phyloP scores from a whole-genome alignment of 2,888 invertebrate species.

The Drosophila melanocephala region DNA sequence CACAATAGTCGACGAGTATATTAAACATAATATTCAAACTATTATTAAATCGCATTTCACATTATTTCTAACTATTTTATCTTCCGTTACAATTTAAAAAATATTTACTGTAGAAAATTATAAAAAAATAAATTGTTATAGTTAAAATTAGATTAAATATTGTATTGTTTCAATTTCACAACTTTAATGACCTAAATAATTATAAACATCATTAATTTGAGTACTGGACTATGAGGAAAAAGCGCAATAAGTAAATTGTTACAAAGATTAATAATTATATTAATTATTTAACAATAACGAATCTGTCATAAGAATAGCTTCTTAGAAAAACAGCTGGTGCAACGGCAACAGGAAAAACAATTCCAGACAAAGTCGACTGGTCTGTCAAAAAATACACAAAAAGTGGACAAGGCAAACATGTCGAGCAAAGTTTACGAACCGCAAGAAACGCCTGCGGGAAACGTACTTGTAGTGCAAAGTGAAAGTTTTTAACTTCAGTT shows the following conservation, averaged over 20 bases:
- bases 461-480: constrained; percentile 27
- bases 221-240: not conserved
- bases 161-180: not conserved
- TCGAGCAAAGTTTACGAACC: constrained; percentile 12
- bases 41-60: too few species aligned
- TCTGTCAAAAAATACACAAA: constrained; percentile 26
- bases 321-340: not conserved
- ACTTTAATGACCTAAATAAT: not conserved
- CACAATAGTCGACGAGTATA: not conserved
- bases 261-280: not conserved
- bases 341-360: constrained; percentile 2
- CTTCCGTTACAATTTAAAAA: too few species aligned
- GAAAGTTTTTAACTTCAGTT: constrained; percentile 57
- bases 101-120: not conserved
- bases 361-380: constrained; percentile 1
- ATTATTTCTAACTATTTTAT: too few species aligned
- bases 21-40: too few species aligned
- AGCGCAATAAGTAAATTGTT: not conserved
- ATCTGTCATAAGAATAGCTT: not conserved
- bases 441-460: not conserved
- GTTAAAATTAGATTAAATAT: not conserved
- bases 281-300: not conserved
- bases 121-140: too few species aligned
- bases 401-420: not conserved
- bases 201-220: not conserved